Evolutionary conservation across 2,113 vertebrate genomes (phyloP).

Genomic region (Alethe castanea): DNA sequence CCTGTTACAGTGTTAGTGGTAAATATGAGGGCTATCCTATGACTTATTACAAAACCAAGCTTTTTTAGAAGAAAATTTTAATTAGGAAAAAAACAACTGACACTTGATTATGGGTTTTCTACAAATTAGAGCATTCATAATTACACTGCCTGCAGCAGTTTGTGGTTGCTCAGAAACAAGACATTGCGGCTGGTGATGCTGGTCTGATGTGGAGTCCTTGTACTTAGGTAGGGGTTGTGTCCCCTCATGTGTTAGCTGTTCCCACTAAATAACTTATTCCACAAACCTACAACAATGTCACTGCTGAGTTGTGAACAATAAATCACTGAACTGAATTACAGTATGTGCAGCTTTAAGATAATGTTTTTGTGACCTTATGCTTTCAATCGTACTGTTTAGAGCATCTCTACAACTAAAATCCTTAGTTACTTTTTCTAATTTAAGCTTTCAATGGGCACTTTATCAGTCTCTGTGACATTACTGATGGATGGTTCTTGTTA

Average conservation of each 20-base stretch:
- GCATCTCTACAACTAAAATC: not conserved
- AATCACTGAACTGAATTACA: not conserved
- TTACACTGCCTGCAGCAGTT: not conserved
- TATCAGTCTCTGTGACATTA: not conserved
- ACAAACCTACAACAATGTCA: not conserved
- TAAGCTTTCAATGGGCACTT: not conserved
- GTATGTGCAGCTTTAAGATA: not conserved
- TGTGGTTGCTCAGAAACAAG: not conserved
- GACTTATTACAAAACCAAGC: not conserved
- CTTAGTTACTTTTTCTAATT: not conserved
- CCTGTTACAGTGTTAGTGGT: not conserved
- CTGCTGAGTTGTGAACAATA: not conserved
- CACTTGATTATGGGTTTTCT: not conserved
- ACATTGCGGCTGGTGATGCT: not conserved
- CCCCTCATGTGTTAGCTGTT: fast-evolving
- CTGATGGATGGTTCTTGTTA: not conserved
- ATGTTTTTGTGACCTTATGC: not conserved
- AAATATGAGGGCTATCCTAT: not conserved
- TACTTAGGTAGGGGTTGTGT: not conserved
- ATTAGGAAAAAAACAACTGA: not conserved
- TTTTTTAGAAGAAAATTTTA: not conserved
- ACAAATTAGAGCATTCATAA: not conserved
- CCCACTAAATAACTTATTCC: not conserved
- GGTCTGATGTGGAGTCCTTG: not conserved
- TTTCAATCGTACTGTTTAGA: not conserved